Conservation (phyloP, 1,140 invertebrate species). For the Geopemphigus sp. region DNA sequence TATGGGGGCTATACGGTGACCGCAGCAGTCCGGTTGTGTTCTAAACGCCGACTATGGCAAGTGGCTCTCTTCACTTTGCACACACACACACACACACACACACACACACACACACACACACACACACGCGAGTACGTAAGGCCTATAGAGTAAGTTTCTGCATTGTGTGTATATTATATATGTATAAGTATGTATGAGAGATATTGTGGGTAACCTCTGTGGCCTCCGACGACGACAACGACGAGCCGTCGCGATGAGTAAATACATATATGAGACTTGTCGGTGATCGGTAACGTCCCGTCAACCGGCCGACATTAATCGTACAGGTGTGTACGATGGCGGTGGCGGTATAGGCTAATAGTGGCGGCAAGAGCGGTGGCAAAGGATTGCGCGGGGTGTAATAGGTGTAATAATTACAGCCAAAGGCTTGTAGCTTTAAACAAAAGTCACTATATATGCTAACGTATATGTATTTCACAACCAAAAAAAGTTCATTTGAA, state of each 20-base stretch:
- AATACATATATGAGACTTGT: background rate
- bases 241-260: slow-evolving; percentile 17
- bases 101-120: background rate
- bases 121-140: background rate
- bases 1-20: slow-evolving; percentile 31
- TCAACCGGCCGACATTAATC: slow-evolving; percentile 45
- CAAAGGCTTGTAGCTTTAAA: no score
- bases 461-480: no score
- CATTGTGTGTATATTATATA: slow-evolving; percentile 33
- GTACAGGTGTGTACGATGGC: slow-evolving; percentile 3
- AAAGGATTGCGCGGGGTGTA: no score
- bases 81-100: no score
- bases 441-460: no score
- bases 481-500: no score
- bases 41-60: slow-evolving; percentile 48
- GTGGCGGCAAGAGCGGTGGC: background rate
- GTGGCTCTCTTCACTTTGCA: slow-evolving; percentile 40
- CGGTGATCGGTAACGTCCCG: slow-evolving; percentile 35
- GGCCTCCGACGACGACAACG: slow-evolving; percentile 43
- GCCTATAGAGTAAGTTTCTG: slow-evolving; percentile 11
- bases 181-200: background rate
- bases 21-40: slow-evolving; percentile 37
- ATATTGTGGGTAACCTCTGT: slow-evolving; percentile 41
- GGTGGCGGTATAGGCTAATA: background rate
- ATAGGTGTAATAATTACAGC: no score